phyloP scores from a whole-genome alignment of 2,797 vertebrate species.

The Agapornis canus region DNA sequence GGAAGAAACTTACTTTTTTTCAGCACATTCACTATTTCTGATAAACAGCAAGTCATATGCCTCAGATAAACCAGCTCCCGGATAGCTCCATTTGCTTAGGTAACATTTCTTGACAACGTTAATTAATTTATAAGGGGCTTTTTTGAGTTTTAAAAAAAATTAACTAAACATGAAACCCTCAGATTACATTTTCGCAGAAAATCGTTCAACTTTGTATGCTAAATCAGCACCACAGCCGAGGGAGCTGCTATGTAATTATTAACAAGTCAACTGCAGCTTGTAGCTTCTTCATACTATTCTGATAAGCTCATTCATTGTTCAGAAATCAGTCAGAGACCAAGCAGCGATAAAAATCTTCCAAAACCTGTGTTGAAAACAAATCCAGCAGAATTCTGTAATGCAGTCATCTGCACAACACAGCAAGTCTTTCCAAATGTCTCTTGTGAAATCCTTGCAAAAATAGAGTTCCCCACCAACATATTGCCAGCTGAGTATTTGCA shows the following conservation, averaged over 20 bases:
- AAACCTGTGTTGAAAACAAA: not conserved
- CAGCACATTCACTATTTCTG: not conserved
- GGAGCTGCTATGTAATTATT: not conserved
- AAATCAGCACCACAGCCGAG: not conserved
- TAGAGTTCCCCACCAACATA: not conserved
- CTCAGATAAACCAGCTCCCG: not conserved
- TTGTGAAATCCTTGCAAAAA: not conserved
- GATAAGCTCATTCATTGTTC: not conserved
- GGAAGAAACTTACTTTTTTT: not conserved
- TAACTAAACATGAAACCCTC: not conserved
- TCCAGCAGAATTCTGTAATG: not conserved
- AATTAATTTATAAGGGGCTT: not conserved
- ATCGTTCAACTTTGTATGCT: not conserved
- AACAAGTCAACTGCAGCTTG: not conserved
- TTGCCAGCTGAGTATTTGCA: not conserved
- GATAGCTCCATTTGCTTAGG: not conserved
- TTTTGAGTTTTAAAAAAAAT: not conserved
- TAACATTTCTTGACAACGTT: not conserved
- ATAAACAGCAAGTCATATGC: not conserved
- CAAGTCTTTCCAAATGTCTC: not conserved
- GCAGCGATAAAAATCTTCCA: not conserved
- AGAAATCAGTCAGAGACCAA: not conserved
- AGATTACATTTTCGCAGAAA: not conserved
- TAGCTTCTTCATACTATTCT: not conserved
- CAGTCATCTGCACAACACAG: not conserved